Percentiles rank a stretch among this genome's conserved stretches.
Evolutionary conservation across 2,113 vertebrate genomes (phyloP).

Genomic region (Forbesichthys agassizii): DNA sequence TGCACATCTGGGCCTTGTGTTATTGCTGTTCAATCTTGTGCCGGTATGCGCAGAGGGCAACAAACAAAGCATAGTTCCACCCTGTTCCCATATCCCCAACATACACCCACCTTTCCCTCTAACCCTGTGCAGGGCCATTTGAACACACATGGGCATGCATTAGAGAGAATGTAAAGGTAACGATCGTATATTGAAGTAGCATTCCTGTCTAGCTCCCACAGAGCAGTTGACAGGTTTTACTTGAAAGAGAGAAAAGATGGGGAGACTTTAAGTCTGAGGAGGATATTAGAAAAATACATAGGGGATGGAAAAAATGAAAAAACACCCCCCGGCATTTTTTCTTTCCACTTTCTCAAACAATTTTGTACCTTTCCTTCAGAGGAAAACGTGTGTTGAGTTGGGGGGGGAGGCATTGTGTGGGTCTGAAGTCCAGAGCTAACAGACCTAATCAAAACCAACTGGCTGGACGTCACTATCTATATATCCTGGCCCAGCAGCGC

Average conservation of each 20-base stretch:
- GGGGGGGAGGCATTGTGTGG: slow-evolving; percentile 35
- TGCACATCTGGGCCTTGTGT: slow-evolving; percentile 81
- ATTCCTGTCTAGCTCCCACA: slow-evolving; percentile 72
- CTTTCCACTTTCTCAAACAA: slow-evolving; percentile 65
- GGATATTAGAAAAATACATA: slow-evolving; percentile 83
- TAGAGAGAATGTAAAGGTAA: slow-evolving; percentile 68
- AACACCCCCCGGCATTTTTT: slow-evolving; percentile 66
- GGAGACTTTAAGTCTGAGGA: slow-evolving; percentile 79
- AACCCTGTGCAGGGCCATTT: slow-evolving; percentile 48
- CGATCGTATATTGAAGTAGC: slow-evolving; percentile 69
- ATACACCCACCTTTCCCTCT: slow-evolving; percentile 1
- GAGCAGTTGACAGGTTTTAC: slow-evolving; percentile 75
- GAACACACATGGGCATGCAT: slow-evolving; percentile 60
- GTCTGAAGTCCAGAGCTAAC: slow-evolving; percentile 55
- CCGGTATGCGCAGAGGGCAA: slow-evolving; percentile 72
- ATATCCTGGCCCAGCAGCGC: slow-evolving; percentile 55
- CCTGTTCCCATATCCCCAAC: slow-evolving; percentile 68
- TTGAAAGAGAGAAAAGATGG: slow-evolving; percentile 72
- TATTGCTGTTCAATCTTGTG: slow-evolving; percentile 73
- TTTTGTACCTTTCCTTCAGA: slow-evolving; percentile 73
- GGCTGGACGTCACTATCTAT: slow-evolving; percentile 77
- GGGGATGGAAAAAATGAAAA: slow-evolving; percentile 21
- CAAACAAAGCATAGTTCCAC: slow-evolving; percentile 75
- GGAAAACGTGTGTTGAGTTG: slow-evolving; percentile 43
- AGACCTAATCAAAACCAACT: slow-evolving; percentile 79